A percentile compares a stretch with the other conserved stretches of the same genome.
These are phyloP conservation scores for Mycetomoellerius zeteki DNA, from an alignment of 1,140 invertebrate genomes.

Conservation along the genomic window DNA sequence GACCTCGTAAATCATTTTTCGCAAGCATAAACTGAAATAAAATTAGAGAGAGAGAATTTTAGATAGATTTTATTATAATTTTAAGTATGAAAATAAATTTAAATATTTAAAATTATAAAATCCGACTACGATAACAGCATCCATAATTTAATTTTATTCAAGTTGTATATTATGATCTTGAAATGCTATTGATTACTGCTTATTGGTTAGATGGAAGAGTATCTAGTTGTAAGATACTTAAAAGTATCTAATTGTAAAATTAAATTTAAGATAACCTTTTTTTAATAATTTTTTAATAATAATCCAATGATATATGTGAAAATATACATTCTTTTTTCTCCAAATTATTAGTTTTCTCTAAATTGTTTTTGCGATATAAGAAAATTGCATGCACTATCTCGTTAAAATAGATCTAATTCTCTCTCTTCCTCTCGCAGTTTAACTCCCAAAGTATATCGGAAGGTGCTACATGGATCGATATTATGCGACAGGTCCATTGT, in stretches of 20 bases:
- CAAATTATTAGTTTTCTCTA: not conserved
- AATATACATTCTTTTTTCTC: not conserved
- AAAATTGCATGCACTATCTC: not conserved
- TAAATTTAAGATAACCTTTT: not conserved
- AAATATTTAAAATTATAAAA: conserved; percentile 1
- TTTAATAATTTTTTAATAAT: no score
- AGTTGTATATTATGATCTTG: no score
- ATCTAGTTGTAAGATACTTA: no score
- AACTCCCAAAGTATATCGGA: conserved; percentile 24
- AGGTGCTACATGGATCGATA: conserved; percentile 30
- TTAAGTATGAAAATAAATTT: not conserved
- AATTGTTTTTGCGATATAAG: not conserved
- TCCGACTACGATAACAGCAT: not conserved
- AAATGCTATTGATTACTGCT: not conserved
- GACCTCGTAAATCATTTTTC: not conserved
- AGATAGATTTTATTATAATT: not conserved
- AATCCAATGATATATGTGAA: not conserved
- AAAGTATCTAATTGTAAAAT: not conserved
- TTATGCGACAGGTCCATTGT: conserved; percentile 58
- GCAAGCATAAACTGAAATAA: not conserved
- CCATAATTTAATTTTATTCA: no score
- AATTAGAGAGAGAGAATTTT: not conserved
- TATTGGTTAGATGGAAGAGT: not conserved
- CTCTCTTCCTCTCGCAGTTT: not conserved
- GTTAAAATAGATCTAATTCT: conserved; percentile 10